A percentile compares a stretch with the other conserved stretches of the same genome.
These are phyloP conservation scores for Actinia equina DNA, from an alignment of 64 coral and sea anemone species.

Conservation along the genomic window DNA sequence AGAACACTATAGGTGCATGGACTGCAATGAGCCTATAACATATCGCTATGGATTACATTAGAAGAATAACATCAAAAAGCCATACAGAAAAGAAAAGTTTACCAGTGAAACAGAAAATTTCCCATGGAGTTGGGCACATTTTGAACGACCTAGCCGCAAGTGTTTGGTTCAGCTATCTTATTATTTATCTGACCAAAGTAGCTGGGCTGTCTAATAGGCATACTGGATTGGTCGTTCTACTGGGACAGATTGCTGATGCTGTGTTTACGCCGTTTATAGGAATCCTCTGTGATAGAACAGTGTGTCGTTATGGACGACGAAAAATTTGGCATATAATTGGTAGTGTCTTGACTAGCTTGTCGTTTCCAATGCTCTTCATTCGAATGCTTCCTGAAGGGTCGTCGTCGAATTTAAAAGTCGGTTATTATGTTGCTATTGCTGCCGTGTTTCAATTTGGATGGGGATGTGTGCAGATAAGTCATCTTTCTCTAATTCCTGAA, in stretches of 20 bases:
- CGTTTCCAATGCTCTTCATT: constrained; percentile 77
- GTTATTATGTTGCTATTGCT: constrained; percentile 54
- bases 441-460: constrained; percentile 83
- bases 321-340: constrained; percentile 87
- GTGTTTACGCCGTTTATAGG: constrained; percentile 71
- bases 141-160: constrained; percentile 73
- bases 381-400: constrained; percentile 39
- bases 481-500: constrained; percentile 81
- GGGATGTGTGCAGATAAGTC: constrained; percentile 77
- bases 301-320: constrained; percentile 67
- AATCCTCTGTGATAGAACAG: constrained; percentile 63
- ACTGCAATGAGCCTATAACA: neutral
- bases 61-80: neutral
- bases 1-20: neutral
- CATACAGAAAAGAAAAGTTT: constrained; percentile 38
- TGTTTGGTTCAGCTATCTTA: constrained; percentile 81
- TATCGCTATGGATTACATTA: neutral
- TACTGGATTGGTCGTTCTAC: constrained; percentile 60
- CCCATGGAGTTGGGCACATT: constrained; percentile 73
- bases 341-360: constrained; percentile 35
- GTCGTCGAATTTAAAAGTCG: constrained; percentile 44
- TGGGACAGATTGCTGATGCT: constrained; percentile 78
- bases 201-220: constrained; percentile 54
- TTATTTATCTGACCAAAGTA: constrained; percentile 81
- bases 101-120: constrained; percentile 45